A percentile compares a stretch with the other conserved stretches of the same genome.
Evolutionary conservation across 2,797 vertebrate species (phyloP).

Genomic region (Otolemur crassicaudatus): DNA sequence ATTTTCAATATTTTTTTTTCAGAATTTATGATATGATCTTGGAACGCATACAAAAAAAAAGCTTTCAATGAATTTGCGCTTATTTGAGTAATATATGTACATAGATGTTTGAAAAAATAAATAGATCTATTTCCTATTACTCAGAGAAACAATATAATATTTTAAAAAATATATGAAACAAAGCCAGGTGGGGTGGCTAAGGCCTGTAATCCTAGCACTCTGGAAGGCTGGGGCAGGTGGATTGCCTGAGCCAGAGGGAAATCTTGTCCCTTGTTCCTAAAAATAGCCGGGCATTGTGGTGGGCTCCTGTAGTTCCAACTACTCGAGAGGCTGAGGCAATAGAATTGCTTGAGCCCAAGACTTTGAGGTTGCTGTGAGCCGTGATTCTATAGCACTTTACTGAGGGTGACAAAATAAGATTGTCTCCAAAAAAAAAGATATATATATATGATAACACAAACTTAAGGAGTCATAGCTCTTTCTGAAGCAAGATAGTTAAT

Average conservation of each 20-base stretch:
- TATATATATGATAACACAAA: background rate
- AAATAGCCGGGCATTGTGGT: too few relatives aligned
- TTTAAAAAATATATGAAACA: background rate
- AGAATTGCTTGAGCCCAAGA: too few relatives aligned
- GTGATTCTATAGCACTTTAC: too few relatives aligned
- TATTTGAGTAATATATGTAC: background rate
- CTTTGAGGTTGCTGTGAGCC: too few relatives aligned
- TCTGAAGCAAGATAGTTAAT: background rate
- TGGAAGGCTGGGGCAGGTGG: too few relatives aligned
- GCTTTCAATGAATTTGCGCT: background rate
- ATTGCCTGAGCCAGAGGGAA: too few relatives aligned
- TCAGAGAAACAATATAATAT: background rate
- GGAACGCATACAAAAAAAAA: background rate
- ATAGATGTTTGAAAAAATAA: background rate
- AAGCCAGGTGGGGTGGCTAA: background rate
- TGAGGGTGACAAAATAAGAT: too few relatives aligned
- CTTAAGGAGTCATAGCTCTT: background rate
- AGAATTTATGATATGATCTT: background rate
- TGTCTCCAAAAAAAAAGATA: too few relatives aligned
- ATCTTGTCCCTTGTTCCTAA: too few relatives aligned
- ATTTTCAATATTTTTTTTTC: background rate
- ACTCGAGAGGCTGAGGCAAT: too few relatives aligned
- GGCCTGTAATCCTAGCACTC: too few relatives aligned
- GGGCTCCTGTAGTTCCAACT: too few relatives aligned
- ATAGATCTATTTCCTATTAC: background rate